Evolutionary conservation across 2,797 vertebrate species (phyloP), one percentile per base, ranked within the genome.

Genomic region (Zenarchopterus dispar): DNA sequence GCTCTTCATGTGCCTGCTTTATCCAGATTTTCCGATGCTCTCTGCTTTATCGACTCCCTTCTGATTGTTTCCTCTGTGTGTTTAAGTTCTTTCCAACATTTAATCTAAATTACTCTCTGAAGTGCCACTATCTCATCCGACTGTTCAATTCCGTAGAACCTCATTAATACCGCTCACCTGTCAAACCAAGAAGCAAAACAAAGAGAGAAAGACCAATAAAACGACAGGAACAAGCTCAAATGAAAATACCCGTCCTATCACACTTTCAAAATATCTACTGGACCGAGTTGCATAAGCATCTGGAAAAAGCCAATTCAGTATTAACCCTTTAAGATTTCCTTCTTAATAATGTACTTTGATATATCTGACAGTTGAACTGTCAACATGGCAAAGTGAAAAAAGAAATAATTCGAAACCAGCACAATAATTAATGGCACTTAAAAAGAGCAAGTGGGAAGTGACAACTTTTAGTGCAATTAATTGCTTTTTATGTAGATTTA

Each of bases 111-210:
- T 46, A 67, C 51, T 64, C 71, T 76, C 67, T 69, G 64, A 19
- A 73, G 73, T 70, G 9, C 75, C 78, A 78, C 86, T 83, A 81
- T 77, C 58, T 50, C 47, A 72, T 76, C 78, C 10, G 52, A 67
- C 68, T 70, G 73, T 78, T 85, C 75, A 50, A 73, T 59, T 68
- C 71, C 55, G 62, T 56, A 55, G 69, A 72, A 65, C 61, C 77
- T 81, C 81, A 86, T 84, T 88, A 89, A 81, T 85, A 81, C 59
- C 28, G 6, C 50, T 76, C 71, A 75, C 59, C 77, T 39, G 36
- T 39, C 36, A 39, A 15, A 15, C 15, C 36, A 39, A 0, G 36
- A 15, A 39, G 13, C 13, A 56, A 69, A 66, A 81, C 78, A 73
- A 62, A 77, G 42, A 67, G 31, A 67, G 23, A 26, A 62, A 69